Conservation (phyloP, 2,113 vertebrate genomes). For the Elgaria multicarinata region DNA sequence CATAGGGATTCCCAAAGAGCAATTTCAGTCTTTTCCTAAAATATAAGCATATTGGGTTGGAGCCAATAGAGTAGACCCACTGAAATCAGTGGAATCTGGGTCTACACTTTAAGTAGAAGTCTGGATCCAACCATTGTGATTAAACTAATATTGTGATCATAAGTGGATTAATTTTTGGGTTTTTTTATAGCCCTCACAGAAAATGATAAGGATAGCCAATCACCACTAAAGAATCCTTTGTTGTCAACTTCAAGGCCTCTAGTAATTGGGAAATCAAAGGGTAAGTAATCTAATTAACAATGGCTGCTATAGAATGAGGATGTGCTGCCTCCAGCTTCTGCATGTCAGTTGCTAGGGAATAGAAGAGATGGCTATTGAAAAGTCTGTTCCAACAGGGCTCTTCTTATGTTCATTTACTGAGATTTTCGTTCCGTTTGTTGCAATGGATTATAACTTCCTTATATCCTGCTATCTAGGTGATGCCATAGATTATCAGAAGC, state of each 20-base stretch:
- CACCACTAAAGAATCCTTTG: slow-evolving; percentile 85
- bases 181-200: slow-evolving; percentile 85
- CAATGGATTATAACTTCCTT: slow-evolving; percentile 3
- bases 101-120: no score
- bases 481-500: slow-evolving; percentile 87
- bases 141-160: background rate
- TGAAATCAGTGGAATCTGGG: no score
- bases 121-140: background rate
- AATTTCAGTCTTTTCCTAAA: background rate
- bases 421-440: background rate
- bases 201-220: slow-evolving; percentile 84
- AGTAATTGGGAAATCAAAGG: slow-evolving; percentile 82
- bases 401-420: background rate
- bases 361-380: background rate
- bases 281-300: slow-evolving; percentile 64
- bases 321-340: background rate
- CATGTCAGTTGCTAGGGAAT: background rate
- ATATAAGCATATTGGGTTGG: background rate
- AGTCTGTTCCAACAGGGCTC: background rate
- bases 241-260: slow-evolving; percentile 89
- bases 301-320: background rate
- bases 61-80: no score
- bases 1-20: background rate
- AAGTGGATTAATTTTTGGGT: background rate
- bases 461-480: slow-evolving; percentile 70